Base-by-base conservation (phyloP, 2,797 vertebrate species). In the Pachyuromys duprasi region DNA sequence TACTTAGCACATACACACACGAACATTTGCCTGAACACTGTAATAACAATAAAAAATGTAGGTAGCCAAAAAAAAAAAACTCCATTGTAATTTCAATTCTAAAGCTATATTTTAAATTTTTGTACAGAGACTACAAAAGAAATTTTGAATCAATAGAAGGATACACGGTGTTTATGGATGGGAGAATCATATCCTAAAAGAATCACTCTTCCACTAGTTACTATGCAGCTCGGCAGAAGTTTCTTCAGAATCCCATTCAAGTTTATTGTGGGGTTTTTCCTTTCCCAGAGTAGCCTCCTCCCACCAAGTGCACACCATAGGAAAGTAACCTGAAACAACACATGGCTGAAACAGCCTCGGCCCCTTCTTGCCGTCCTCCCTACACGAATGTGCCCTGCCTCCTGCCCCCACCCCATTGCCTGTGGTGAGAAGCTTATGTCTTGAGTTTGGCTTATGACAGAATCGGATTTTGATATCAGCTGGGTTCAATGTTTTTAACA, bases 401-500 rank as follows among this genome's bases (percentile, higher is more conserved):
- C 9, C 49, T 49, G 49, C 49, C 49, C 49, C 49, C 49, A 18
- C 39, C 62, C n/a, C 49, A 60, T 15, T 4, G 49, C 45, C 67
- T 55, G 75, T 9, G 57, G 55, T 7, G 28, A 76, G 36, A 28
- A 75, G 15, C 53, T 60, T 31, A 53, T 76, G 36, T 11, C 82
- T 90, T 22, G 18, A 31, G 17, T 72, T 65, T 15, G 57, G 14
- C 31, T 53, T 39, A 2, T 17, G 24, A n/a, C 6, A 4, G 22
- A 36, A 15, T 24, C 55, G 0, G 28, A 78, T 92, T 94, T 95
- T 57, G 3, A n/a, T 84, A 57, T 36, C 69, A 82, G 8, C 78
- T 49, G 36, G 15, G 5, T 55, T 74, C 87, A 57, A 36, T 82
- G 76, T 49, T 96, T 97, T 95, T 76, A 79, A 92, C 89, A 88